Percentiles rank a stretch among this genome's conserved stretches.
Conservation (phyloP, 2,797 vertebrate genomes). For the Geotrypetes seraphini region DNA sequence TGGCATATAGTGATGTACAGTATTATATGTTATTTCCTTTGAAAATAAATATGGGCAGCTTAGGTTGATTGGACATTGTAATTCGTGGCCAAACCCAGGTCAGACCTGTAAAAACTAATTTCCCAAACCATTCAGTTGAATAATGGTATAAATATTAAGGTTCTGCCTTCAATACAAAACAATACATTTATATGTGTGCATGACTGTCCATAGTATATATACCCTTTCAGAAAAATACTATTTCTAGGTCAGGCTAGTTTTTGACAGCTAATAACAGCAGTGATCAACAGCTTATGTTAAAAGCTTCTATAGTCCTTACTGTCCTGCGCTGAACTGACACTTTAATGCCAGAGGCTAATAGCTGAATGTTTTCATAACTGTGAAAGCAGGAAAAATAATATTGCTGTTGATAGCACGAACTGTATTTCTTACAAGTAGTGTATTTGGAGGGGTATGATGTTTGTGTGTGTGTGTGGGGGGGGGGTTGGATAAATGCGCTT, state of each 20-base stretch:
- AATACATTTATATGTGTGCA: constrained; percentile 17
- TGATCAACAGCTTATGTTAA: not conserved
- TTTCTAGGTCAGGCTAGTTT: not conserved
- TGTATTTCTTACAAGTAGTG: not conserved
- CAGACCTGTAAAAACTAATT: constrained; percentile 13
- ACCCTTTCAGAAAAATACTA: constrained; percentile 10
- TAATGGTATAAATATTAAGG: constrained; percentile 7
- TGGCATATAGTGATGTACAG: constrained; percentile 13
- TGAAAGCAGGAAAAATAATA: not conserved
- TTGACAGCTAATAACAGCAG: not conserved
- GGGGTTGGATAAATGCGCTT: too few species aligned
- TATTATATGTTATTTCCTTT: constrained; percentile 24
- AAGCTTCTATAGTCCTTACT: not conserved
- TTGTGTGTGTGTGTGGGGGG: too few species aligned
- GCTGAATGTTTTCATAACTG: not conserved
- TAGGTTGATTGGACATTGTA: constrained; percentile 14
- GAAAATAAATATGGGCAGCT: constrained; percentile 28
- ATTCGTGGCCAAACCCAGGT: constrained; percentile 13
- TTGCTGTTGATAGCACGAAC: not conserved
- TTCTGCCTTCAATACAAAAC: not conserved
- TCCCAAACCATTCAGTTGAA: not conserved
- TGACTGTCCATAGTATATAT: constrained; percentile 10
- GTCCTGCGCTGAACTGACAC: not conserved
- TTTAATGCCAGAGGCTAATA: not conserved
- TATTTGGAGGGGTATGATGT: not conserved